Evolutionary conservation across 2,888 invertebrate species (phyloP).

Genomic region (Blastobasis lacticolella): DNA sequence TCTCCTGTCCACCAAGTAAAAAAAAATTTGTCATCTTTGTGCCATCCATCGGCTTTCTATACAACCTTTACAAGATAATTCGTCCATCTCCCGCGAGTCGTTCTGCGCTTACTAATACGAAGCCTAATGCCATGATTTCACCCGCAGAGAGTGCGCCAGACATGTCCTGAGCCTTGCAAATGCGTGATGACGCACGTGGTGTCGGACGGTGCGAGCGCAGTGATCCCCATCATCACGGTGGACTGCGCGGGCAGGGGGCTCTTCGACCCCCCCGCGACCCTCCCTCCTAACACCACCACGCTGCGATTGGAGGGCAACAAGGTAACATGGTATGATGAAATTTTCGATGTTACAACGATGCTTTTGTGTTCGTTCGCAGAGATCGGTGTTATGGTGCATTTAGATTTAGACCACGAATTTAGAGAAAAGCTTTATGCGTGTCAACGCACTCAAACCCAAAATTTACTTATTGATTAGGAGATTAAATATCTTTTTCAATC

Average conservation of each 20-base stretch:
- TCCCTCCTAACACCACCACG: conserved; percentile 80
- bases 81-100: no score
- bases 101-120: no score
- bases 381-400: not conserved
- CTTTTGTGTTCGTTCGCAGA: not conserved
- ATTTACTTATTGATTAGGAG: not conserved
- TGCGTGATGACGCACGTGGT: conserved; percentile 80
- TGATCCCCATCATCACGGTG: conserved; percentile 79
- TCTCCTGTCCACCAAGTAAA: no score
- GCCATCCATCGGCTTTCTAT: no score
- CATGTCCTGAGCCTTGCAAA: conserved; percentile 76
- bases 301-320: conserved; percentile 78
- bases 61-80: no score
- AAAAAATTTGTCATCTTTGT: no score
- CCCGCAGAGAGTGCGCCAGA: conserved; percentile 65
- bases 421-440: not conserved
- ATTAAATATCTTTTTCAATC: not conserved
- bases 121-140: no score
- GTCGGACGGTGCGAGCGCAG: conserved; percentile 51
- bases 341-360: conserved; percentile 20
- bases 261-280: conserved; percentile 69
- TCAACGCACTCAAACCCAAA: not conserved
- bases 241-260: conserved; percentile 77
- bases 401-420: not conserved
- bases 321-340: conserved; percentile 55